Conservation (phyloP, 2,888 invertebrate genomes). For the Aspidiotus destructor region DNA sequence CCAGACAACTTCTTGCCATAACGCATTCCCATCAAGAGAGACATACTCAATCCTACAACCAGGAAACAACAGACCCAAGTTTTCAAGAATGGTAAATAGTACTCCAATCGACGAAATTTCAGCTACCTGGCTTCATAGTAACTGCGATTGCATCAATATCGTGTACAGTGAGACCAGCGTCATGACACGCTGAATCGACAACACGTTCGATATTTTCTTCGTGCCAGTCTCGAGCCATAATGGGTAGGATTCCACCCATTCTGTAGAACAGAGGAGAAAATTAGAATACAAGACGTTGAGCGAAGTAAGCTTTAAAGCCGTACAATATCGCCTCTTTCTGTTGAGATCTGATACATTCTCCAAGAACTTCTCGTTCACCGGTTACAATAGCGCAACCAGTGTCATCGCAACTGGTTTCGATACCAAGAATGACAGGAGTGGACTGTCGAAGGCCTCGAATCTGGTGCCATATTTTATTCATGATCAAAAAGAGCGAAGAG, state of each 20-base stretch:
- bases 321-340: slow-evolving; percentile 41
- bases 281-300: not conserved
- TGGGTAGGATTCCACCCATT: slow-evolving; percentile 82
- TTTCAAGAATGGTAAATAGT: no score
- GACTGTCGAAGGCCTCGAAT: no score
- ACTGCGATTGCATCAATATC: slow-evolving; percentile 80
- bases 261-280: slow-evolving; percentile 42
- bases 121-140: slow-evolving; percentile 69
- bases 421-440: slow-evolving; percentile 57
- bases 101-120: no score
- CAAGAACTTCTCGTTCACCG: slow-evolving; percentile 58
- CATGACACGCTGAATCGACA: slow-evolving; percentile 55
- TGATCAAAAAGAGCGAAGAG: not conserved
- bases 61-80: not conserved
- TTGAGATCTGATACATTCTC: slow-evolving; percentile 75
- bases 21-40: slow-evolving; percentile 67
- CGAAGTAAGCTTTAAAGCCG: not conserved
- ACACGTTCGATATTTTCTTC: slow-evolving; percentile 63
- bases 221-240: slow-evolving; percentile 73
- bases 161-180: slow-evolving; percentile 45
- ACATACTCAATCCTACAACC: slow-evolving; percentile 58
- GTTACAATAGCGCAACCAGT: slow-evolving; percentile 85
- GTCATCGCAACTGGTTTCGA: slow-evolving; percentile 97
- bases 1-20: slow-evolving; percentile 69
- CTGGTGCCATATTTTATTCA: no score